A percentile compares a stretch with the other conserved stretches of the same genome.
Conservation (phyloP, 2,113 vertebrate genomes). For the Coptodon rendalli region DNA sequence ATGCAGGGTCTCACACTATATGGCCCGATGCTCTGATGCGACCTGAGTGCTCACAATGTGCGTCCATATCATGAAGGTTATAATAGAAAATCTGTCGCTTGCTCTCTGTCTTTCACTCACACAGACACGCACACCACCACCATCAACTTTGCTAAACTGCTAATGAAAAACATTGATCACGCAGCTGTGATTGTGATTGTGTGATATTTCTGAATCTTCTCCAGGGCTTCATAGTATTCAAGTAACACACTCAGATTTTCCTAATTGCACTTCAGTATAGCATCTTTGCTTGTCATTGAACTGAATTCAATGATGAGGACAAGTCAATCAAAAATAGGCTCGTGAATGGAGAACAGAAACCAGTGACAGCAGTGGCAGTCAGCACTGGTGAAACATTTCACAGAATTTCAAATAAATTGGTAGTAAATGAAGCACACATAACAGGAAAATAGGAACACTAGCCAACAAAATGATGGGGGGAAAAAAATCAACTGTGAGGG, state of each 20-base stretch:
- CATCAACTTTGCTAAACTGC: not conserved
- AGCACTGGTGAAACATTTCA: not conserved
- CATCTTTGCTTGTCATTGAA: not conserved
- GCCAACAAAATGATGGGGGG: fast-evolving
- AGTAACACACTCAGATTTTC: not conserved
- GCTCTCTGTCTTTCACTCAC: not conserved
- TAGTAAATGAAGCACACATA: not conserved
- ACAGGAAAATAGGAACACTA: not conserved
- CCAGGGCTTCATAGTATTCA: not conserved
- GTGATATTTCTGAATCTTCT: not conserved
- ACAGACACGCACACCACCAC: fast-evolving
- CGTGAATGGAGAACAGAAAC: not conserved
- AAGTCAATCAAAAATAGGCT: not conserved
- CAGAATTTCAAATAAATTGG: not conserved
- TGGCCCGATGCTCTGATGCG: not conserved
- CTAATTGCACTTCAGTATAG: not conserved
- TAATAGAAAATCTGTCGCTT: not conserved
- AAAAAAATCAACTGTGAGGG: not conserved
- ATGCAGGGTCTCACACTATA: not conserved
- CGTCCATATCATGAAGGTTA: fast-evolving
- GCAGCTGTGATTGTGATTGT: not conserved
- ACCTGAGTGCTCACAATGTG: not conserved
- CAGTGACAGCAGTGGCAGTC: not conserved
- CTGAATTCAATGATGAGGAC: not conserved
- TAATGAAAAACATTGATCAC: fast-evolving